Evolutionary conservation across 2,888 invertebrate species (phyloP).

Genomic region (Limenitis camilla): DNA sequence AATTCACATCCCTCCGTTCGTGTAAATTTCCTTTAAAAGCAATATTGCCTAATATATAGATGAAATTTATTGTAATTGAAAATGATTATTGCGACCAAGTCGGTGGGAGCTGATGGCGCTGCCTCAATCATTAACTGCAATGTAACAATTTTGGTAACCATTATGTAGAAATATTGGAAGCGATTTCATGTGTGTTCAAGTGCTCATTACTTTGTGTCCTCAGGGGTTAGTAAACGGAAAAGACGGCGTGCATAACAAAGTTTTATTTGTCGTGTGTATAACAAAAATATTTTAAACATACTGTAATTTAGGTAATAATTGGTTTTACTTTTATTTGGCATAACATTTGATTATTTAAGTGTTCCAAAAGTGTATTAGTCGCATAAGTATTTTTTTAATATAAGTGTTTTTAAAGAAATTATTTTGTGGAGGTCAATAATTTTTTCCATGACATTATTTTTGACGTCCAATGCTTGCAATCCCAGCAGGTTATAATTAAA

Average conservation of each 20-base stretch:
- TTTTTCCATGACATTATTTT: neutral
- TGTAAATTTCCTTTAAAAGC: no score
- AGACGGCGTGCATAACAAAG: slow-evolving; percentile 4
- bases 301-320: slow-evolving; percentile 4
- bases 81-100: slow-evolving; percentile 8
- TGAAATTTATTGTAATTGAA: slow-evolving; percentile 9
- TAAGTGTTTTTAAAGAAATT: no score
- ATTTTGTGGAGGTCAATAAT: neutral
- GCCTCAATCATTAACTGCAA: slow-evolving; percentile 48
- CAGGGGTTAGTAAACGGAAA: slow-evolving; percentile 45
- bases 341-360: neutral
- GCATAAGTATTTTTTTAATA: no score
- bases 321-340: neutral
- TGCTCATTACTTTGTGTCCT: slow-evolving; percentile 58
- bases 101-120: slow-evolving; percentile 28
- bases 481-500: slow-evolving; percentile 1
- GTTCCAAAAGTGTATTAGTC: no score
- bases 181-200: slow-evolving; percentile 52
- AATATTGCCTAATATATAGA: neutral
- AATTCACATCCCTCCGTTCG: no score
- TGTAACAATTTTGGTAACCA: slow-evolving; percentile 54
- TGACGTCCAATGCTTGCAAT: neutral
- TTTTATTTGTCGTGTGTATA: slow-evolving; percentile 10
- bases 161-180: slow-evolving; percentile 59
- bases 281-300: slow-evolving; percentile 8